Base-by-base conservation (phyloP, 2,113 vertebrate genomes). In the Chaenocephalus aceratus region DNA sequence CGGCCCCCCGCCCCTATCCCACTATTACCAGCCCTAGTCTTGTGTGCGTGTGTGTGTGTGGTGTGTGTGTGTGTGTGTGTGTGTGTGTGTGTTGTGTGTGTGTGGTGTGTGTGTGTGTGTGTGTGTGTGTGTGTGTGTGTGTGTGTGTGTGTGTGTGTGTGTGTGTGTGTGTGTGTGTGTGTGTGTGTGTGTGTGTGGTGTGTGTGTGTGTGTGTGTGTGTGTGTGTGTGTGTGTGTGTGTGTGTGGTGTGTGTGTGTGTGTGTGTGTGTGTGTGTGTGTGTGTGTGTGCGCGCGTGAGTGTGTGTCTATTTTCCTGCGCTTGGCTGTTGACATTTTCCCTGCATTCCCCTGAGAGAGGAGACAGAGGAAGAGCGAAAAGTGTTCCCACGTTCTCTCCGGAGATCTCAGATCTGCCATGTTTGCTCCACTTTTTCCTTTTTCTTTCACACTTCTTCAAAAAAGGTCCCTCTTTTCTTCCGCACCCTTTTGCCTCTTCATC, bases 291-390 rank as follows among this genome's bases (percentile, higher is more conserved):
- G 58, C 54, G 70, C 11, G 54, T 71, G 62, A 77, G 2, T 16
- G 18, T 48, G 68, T 41, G 57, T 46, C 62, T 30, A 64, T 70
- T 61, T 82, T 46, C 46, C 66, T 62, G 53, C 18, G 69, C 23
- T 56, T 73, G 79, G 77, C 65, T 88, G 83, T 93, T 92, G 91
- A 91, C 90, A 91, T 91, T 91, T 91, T 87, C 86, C 70, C 73
- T 64, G 26, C 86, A 49, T 73, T 86, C 84, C 89, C 88, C 72
- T 1, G 65, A 81, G 88, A 86, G 83, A 74, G 62, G 60, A 88
- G 72, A 77, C 72, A 72, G 72, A 72, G 85, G 73, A 88, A 86
- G 87, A 86, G 84, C 48, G 46, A 79, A 75, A 92, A 90, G 69
- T 88, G 84, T 91, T 92, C 89, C 90, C 90, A 91, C 77, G 80